Evolutionary conservation across 2,888 invertebrate genomes (phyloP).

Genomic region (Habroteleia sp.): DNA sequence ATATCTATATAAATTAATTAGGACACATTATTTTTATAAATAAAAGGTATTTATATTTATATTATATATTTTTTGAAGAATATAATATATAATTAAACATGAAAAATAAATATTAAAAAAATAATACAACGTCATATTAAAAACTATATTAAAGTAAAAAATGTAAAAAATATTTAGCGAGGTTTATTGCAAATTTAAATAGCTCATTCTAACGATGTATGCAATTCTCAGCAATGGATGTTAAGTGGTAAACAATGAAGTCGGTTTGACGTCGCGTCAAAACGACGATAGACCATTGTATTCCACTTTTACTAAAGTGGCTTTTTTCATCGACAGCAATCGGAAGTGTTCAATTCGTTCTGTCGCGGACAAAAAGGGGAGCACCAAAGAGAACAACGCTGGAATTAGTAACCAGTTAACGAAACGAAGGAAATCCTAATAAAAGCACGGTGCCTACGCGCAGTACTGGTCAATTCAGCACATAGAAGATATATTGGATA

Average conservation of each 20-base stretch:
- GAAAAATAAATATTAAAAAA: no score
- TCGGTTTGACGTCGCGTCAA: conserved; percentile 14
- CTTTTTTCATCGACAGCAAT: conserved; percentile 59
- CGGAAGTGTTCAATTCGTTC: conserved; percentile 63
- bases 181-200: not conserved
- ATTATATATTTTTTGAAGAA: no score
- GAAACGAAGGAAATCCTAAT: conserved; percentile 75
- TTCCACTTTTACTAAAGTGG: conserved; percentile 59
- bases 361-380: conserved; percentile 54
- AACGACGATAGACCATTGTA: conserved; percentile 39
- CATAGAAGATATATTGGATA: conserved; percentile 73
- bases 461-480: conserved; percentile 64
- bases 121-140: no score
- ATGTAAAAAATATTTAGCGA: no score
- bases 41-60: no score
- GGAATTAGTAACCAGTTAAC: conserved; percentile 70
- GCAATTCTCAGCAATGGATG: conserved; percentile 20
- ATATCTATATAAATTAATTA: no score
- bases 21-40: no score
- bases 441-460: conserved; percentile 67
- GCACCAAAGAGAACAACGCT: conserved; percentile 26
- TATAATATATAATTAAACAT: no score
- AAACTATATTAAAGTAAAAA: no score
- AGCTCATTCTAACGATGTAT: conserved; percentile 2
- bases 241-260: conserved; percentile 52